A percentile compares a stretch with the other conserved stretches of the same genome.
Conservation (phyloP, 2,797 vertebrate genomes). For the Arremon aurantiirostris region DNA sequence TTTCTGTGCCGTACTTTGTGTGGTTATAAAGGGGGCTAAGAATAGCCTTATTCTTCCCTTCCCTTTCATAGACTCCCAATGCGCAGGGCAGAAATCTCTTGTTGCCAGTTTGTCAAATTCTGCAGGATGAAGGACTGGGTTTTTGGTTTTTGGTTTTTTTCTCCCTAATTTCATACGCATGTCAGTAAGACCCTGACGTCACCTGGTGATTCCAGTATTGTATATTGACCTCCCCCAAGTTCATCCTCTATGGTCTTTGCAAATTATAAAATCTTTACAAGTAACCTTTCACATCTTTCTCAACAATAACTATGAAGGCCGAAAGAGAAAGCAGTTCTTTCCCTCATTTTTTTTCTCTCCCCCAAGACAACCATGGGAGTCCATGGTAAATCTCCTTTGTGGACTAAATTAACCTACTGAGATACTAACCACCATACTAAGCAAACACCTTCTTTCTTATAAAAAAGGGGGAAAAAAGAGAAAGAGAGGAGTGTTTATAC, state of each 20-base stretch:
- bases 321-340: rapidly evolving
- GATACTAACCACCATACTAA: not conserved
- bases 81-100: not conserved
- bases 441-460: not conserved
- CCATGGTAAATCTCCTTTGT: not conserved
- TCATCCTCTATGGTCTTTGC: not conserved
- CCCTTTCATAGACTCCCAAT: not conserved
- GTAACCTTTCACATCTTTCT: not conserved
- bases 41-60: constrained; percentile 2
- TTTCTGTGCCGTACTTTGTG: not conserved
- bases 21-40: not conserved
- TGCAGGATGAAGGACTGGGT: not conserved
- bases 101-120: not conserved
- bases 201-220: not conserved
- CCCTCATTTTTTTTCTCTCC: not conserved
- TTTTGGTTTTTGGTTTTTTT: not conserved
- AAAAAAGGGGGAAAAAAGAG: rapidly evolving
- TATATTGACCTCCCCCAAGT: not conserved
- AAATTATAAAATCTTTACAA: not conserved
- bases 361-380: rapidly evolving
- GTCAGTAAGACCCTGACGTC: not conserved
- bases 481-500: not conserved
- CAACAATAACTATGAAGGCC: not conserved
- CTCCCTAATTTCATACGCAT: not conserved
- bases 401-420: not conserved